phyloP scores from a whole-genome alignment of 1,140 invertebrate genomes.

The Scaptomyza graminum region DNA sequence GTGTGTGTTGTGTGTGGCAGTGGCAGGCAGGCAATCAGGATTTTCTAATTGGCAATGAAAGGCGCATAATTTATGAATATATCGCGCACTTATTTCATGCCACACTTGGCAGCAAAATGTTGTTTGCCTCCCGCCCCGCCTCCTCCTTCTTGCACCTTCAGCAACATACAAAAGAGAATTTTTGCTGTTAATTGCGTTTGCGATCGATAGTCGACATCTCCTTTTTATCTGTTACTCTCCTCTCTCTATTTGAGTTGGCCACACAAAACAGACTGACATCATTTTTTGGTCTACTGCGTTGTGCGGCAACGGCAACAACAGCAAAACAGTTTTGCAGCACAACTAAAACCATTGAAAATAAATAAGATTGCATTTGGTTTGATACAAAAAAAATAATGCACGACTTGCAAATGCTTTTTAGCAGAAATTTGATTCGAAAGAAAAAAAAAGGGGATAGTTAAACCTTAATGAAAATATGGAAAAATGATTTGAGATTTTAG shows the following conservation, averaged over 20 bases:
- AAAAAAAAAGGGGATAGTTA: too few relatives aligned
- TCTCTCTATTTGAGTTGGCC: too few relatives aligned
- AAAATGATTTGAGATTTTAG: too few relatives aligned
- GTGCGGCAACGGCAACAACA: background rate
- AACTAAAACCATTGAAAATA: background rate
- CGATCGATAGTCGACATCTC: conserved; percentile 1
- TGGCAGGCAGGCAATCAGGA: conserved; percentile 48
- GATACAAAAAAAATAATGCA: too few relatives aligned
- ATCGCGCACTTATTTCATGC: conserved; percentile 69
- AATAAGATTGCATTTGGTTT: background rate
- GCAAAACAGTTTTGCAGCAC: background rate
- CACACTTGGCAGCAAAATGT: conserved; percentile 46
- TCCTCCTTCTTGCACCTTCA: background rate
- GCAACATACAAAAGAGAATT: background rate
- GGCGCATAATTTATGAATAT: conserved; percentile 77
- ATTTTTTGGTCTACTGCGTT: background rate
- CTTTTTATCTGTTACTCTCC: background rate
- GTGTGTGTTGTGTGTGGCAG: conserved; percentile 22
- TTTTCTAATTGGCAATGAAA: conserved; percentile 80
- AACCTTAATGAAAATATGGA: too few relatives aligned
- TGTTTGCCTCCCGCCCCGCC: background rate
- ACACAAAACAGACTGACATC: background rate
- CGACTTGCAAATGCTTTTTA: too few relatives aligned
- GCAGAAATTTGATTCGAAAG: too few relatives aligned
- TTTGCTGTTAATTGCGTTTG: conserved; percentile 38